Conservation (phyloP, 2,888 invertebrate genomes). For the Eupithecia centaureata region DNA sequence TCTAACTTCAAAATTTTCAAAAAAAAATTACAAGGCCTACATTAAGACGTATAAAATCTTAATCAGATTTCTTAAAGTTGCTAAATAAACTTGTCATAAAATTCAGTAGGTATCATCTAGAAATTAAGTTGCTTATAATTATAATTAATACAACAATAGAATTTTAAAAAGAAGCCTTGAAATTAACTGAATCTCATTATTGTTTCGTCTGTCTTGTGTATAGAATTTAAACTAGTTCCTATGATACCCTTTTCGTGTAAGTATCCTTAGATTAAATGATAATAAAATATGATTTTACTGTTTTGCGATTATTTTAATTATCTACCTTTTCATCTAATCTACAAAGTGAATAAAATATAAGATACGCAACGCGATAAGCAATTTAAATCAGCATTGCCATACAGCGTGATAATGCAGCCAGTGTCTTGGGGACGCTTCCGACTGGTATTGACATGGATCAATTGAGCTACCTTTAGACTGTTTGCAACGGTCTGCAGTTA, state of each 20-base stretch:
- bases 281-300: slow-evolving; percentile 7
- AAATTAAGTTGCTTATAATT: background rate
- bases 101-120: background rate
- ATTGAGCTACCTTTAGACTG: too few species aligned
- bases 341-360: background rate
- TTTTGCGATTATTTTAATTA: background rate
- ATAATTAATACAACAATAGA: background rate
- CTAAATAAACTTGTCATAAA: too few species aligned
- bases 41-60: too few species aligned
- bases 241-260: background rate
- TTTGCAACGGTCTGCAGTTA: too few species aligned
- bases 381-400: too few species aligned
- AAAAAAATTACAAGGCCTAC: too few species aligned
- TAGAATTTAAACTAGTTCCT: slow-evolving; percentile 4
- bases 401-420: too few species aligned
- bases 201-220: background rate
- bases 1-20: too few species aligned
- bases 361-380: too few species aligned
- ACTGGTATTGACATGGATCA: too few species aligned
- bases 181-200: background rate
- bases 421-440: too few species aligned
- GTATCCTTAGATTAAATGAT: background rate
- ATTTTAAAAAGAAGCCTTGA: background rate
- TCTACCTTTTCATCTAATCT: background rate
- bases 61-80: too few species aligned